Evolutionary conservation across 2,113 vertebrate genomes (phyloP).

Genomic region (Paratilapia polleni): DNA sequence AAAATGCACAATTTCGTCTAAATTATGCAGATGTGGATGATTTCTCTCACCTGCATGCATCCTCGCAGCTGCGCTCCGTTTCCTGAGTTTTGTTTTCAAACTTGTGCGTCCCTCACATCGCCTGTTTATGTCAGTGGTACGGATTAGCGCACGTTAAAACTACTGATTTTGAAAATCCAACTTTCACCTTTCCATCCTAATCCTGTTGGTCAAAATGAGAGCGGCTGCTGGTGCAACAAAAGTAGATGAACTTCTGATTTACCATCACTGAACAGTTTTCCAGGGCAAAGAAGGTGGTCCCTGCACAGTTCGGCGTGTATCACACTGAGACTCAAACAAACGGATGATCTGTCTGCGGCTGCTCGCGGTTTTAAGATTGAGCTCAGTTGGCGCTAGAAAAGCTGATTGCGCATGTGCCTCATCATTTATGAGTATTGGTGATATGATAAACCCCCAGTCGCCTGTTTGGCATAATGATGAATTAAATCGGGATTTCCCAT

Average conservation of each 20-base stretch:
- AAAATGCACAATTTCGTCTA: background rate
- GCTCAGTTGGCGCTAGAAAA: slow-evolving; percentile 47
- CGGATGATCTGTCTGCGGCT: slow-evolving; percentile 46
- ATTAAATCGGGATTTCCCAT: slow-evolving; percentile 3
- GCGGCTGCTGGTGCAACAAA: background rate
- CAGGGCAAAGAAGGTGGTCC: background rate
- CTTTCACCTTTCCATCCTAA: slow-evolving; percentile 59
- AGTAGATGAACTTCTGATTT: slow-evolving; percentile 4
- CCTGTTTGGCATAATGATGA: background rate
- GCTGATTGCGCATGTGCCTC: slow-evolving; percentile 57
- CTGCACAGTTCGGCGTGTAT: background rate
- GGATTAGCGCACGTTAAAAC: slow-evolving; percentile 26
- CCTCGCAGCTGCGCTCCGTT: slow-evolving; percentile 35
- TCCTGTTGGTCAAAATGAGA: slow-evolving; percentile 28
- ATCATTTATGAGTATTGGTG: slow-evolving; percentile 1
- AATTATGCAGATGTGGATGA: background rate
- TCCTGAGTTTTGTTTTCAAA: slow-evolving; percentile 23
- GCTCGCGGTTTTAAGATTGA: slow-evolving; percentile 54
- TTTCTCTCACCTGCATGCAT: slow-evolving; percentile 69
- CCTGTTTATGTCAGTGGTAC: background rate
- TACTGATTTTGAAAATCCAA: slow-evolving; percentile 36
- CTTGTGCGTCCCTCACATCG: slow-evolving; percentile 43
- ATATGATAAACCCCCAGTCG: background rate
- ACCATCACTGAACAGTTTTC: background rate
- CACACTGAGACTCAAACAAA: background rate